Percentiles rank a stretch among this genome's conserved stretches.
These are phyloP conservation scores for Lithosia quadra DNA, from an alignment of 2,888 invertebrate species.

Conservation along the genomic window DNA sequence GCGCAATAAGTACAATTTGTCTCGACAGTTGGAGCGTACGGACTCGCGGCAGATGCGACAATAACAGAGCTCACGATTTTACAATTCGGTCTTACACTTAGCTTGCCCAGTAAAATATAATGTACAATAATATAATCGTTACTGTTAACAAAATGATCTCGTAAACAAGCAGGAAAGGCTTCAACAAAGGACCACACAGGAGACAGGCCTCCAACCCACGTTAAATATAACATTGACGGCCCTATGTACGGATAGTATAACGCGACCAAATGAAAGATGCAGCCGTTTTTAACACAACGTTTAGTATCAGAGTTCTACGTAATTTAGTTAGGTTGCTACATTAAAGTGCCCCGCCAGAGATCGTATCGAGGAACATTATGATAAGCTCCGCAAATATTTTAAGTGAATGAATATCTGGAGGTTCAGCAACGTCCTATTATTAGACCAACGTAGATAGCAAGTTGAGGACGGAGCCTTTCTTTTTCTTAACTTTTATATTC, in stretches of 20 bases:
- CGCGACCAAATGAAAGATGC: not conserved
- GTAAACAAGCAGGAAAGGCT: no score
- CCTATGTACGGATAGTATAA: not conserved
- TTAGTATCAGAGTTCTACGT: not conserved
- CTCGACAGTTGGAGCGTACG: no score
- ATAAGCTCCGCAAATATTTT: slow-evolving; percentile 32
- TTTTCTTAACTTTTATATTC: slow-evolving; percentile 7
- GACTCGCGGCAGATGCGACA: not conserved
- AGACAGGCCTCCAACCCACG: not conserved
- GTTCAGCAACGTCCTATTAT: slow-evolving; percentile 25
- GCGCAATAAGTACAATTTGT: not conserved
- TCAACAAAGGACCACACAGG: not conserved
- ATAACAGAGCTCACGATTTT: not conserved
- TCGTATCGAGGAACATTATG: slow-evolving; percentile 29
- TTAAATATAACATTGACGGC: not conserved
- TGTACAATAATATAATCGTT: no score
- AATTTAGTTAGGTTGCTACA: slow-evolving; percentile 10
- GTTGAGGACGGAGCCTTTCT: slow-evolving; percentile 6
- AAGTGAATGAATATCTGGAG: slow-evolving; percentile 22
- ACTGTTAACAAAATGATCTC: no score
- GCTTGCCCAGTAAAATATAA: no score
- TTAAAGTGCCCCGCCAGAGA: slow-evolving; percentile 23
- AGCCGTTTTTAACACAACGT: not conserved
- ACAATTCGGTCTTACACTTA: not conserved
- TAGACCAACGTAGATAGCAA: slow-evolving; percentile 21